Evolutionary conservation across 2,888 invertebrate species (phyloP).

Genomic region (Cerastoderma edule): DNA sequence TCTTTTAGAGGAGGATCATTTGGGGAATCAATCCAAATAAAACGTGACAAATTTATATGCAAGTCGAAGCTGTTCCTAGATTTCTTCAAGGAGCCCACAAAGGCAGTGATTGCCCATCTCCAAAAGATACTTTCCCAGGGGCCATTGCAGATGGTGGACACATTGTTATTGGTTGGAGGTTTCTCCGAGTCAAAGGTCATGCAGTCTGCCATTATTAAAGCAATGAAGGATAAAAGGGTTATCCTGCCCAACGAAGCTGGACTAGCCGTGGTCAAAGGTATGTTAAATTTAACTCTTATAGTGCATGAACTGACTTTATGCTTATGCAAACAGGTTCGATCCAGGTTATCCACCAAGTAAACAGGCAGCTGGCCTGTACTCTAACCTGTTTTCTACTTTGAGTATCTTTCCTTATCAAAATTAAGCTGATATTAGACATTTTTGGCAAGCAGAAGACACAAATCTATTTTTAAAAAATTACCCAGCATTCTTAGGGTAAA

Average conservation of each 20-base stretch:
- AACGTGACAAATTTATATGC: conserved; percentile 38
- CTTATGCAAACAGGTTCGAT: too few relatives aligned
- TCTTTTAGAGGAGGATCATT: conserved; percentile 16
- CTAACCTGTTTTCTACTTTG: too few relatives aligned
- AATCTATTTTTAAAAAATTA: too few relatives aligned
- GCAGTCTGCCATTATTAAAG: conserved; percentile 30
- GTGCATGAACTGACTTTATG: too few relatives aligned
- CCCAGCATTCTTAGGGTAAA: too few relatives aligned
- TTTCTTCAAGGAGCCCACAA: conserved; percentile 29
- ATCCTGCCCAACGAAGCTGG: conserved; percentile 40
- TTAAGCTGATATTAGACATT: too few relatives aligned
- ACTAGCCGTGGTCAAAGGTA: conserved; percentile 41
- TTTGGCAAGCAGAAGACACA: too few relatives aligned
- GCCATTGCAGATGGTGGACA: conserved; percentile 26
- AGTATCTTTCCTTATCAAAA: too few relatives aligned
- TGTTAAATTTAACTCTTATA: too few relatives aligned
- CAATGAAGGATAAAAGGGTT: conserved; percentile 23
- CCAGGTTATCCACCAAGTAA: too few relatives aligned
- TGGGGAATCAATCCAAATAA: conserved; percentile 26
- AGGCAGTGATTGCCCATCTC: conserved; percentile 17
- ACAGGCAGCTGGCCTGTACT: too few relatives aligned
- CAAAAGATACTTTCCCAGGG: conserved; percentile 17
- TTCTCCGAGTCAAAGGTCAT: conserved; percentile 54
- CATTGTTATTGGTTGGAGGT: conserved; percentile 56
- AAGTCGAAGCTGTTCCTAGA: conserved; percentile 11